Conservation (phyloP, 2,888 invertebrate species). For the Macrosoma leucophasiata region DNA sequence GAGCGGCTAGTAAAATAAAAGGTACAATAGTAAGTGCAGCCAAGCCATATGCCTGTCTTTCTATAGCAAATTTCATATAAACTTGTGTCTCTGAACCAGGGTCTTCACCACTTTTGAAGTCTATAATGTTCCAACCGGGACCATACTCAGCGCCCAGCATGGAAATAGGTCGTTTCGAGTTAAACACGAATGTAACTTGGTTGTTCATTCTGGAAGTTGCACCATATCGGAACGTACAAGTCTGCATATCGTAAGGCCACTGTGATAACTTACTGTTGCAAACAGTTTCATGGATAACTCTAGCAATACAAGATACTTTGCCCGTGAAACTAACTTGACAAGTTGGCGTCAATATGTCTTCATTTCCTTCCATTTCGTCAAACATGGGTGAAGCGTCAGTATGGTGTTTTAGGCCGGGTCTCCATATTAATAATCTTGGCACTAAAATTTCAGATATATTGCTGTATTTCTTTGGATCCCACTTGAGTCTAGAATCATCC, state of each 20-base stretch:
- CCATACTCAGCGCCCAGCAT: slow-evolving; percentile 33
- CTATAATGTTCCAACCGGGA: slow-evolving; percentile 39
- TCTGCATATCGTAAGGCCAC: slow-evolving; percentile 40
- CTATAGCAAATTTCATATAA: slow-evolving; percentile 34
- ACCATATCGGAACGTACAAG: slow-evolving; percentile 32
- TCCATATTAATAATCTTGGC: slow-evolving; percentile 23
- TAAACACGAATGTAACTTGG: slow-evolving; percentile 23
- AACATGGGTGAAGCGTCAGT: too few relatives aligned
- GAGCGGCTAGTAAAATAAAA: slow-evolving; percentile 27
- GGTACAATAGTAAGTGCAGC: slow-evolving; percentile 37
- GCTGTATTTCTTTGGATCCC: slow-evolving; percentile 28
- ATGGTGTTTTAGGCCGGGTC: slow-evolving; percentile 22
- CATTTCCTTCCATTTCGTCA: slow-evolving; percentile 12
- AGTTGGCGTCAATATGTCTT: slow-evolving; percentile 3
- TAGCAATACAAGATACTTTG: slow-evolving; percentile 18
- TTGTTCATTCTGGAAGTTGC: not conserved
- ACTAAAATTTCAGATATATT: slow-evolving; percentile 17
- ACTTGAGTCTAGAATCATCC: slow-evolving; percentile 28
- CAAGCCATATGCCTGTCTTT: slow-evolving; percentile 36
- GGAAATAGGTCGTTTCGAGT: slow-evolving; percentile 15
- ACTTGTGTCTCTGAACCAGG: slow-evolving; percentile 26
- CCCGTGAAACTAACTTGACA: slow-evolving; percentile 31
- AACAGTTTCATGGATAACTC: slow-evolving; percentile 1
- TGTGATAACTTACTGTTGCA: slow-evolving; percentile 33
- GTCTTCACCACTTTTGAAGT: slow-evolving; percentile 27